Evolutionary conservation across 2,797 vertebrate genomes (phyloP).

Genomic region (Cercopithecus diana): DNA sequence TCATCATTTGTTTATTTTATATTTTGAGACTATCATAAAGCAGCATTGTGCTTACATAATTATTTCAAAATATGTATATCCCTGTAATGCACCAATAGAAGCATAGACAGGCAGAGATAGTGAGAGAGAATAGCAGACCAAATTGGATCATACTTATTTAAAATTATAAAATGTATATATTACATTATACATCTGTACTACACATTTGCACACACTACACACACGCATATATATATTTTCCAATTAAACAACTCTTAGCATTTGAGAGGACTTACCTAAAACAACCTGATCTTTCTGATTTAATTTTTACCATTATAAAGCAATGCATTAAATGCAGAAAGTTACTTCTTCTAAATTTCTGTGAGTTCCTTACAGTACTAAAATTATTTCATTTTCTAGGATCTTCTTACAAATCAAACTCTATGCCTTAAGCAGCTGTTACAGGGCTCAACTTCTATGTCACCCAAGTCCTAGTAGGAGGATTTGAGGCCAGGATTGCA

Average conservation of each 20-base stretch:
- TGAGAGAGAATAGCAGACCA: neutral
- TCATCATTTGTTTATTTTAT: neutral
- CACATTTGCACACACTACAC: neutral
- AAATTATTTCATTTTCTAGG: neutral
- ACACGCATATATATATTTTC: neutral
- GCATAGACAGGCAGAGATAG: neutral
- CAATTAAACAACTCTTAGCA: neutral
- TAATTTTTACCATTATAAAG: neutral
- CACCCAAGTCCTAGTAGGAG: neutral
- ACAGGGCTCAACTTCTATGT: neutral
- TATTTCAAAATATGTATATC: neutral
- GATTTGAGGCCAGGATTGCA: neutral
- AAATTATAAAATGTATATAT: neutral
- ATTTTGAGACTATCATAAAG: neutral
- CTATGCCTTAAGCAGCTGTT: neutral
- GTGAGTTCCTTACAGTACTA: neutral
- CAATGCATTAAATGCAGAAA: neutral
- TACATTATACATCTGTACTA: neutral
- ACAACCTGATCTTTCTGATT: neutral
- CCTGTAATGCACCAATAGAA: neutral
- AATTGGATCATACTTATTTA: neutral
- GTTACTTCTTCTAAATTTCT: neutral
- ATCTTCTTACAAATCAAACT: neutral
- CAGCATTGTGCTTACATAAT: neutral
- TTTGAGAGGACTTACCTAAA: neutral